phyloP scores from a whole-genome alignment of 2,797 vertebrate genomes.

The Dromococcyx pavoninus region DNA sequence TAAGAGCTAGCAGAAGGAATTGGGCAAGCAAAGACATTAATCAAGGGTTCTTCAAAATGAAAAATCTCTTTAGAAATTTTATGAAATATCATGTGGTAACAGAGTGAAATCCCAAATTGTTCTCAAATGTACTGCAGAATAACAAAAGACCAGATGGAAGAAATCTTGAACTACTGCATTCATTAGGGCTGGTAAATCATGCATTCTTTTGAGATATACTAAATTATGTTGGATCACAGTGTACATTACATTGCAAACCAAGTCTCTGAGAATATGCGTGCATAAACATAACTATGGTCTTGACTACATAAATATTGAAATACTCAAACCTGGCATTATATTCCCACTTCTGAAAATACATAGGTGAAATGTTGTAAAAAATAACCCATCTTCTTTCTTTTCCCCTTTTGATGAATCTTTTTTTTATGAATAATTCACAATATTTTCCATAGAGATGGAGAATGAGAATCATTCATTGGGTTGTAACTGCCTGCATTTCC shows the following conservation, averaged over 20 bases:
- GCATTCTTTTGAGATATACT: constrained; percentile 49
- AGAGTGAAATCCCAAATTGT: constrained; percentile 31
- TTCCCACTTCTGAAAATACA: constrained; percentile 31
- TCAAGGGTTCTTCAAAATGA: constrained; percentile 50
- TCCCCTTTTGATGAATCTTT: background rate
- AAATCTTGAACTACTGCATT: constrained; percentile 30
- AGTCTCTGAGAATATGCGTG: background rate
- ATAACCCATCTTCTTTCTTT: background rate
- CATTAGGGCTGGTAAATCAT: constrained; percentile 40
- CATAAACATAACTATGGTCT: background rate
- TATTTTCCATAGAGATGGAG: background rate
- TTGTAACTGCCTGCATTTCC: background rate
- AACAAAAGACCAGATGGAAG: constrained; percentile 60
- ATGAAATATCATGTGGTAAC: background rate
- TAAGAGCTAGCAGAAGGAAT: constrained; percentile 39
- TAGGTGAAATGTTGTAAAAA: constrained; percentile 22
- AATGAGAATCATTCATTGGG: background rate
- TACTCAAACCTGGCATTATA: background rate
- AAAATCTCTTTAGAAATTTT: constrained; percentile 47
- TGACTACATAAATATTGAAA: constrained; percentile 12
- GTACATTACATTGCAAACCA: constrained; percentile 32
- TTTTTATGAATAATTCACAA: constrained; percentile 30
- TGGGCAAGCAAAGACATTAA: constrained; percentile 62
- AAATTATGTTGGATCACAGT: constrained; percentile 39
- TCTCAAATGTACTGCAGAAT: constrained; percentile 30